A percentile compares a stretch with the other conserved stretches of the same genome.
Conservation (phyloP, 2,888 invertebrate species). For the Drosophila limbata region DNA sequence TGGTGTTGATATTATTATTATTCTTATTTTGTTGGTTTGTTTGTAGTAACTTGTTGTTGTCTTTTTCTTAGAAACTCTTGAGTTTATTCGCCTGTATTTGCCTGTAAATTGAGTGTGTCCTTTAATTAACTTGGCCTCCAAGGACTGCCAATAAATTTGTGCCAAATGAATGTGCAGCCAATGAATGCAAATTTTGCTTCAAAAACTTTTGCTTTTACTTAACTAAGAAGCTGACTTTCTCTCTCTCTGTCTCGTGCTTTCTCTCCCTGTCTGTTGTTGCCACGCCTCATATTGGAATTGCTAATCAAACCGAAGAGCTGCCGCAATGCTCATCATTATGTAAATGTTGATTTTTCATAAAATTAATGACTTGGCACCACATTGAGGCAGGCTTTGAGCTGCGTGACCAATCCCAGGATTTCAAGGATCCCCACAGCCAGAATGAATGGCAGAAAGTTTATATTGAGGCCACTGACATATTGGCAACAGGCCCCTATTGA, state of each 20-base stretch:
- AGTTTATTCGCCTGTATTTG: constrained; percentile 10
- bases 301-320: constrained; percentile 65
- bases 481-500: constrained; percentile 45
- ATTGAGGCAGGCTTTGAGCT: constrained; percentile 50
- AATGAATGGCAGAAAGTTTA: constrained; percentile 25
- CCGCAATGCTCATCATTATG: constrained; percentile 62
- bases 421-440: background rate
- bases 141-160: constrained; percentile 33
- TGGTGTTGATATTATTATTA: constrained; percentile 20
- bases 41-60: constrained; percentile 49
- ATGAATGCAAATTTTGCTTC: constrained; percentile 43
- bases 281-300: constrained; percentile 51
- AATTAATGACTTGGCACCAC: constrained; percentile 71
- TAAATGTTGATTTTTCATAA: constrained; percentile 68
- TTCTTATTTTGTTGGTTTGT: constrained; percentile 7
- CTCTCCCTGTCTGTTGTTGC: constrained; percentile 10
- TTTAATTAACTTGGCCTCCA: constrained; percentile 35
- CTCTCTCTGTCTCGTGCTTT: background rate
- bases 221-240: constrained; percentile 25
- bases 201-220: constrained; percentile 29
- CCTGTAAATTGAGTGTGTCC: constrained; percentile 34
- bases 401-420: constrained; percentile 27
- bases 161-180: constrained; percentile 30
- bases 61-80: constrained; percentile 40
- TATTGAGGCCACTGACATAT: constrained; percentile 61